phyloP scores from a whole-genome alignment of 2,113 vertebrate genomes.

The Hystrix cristata region DNA sequence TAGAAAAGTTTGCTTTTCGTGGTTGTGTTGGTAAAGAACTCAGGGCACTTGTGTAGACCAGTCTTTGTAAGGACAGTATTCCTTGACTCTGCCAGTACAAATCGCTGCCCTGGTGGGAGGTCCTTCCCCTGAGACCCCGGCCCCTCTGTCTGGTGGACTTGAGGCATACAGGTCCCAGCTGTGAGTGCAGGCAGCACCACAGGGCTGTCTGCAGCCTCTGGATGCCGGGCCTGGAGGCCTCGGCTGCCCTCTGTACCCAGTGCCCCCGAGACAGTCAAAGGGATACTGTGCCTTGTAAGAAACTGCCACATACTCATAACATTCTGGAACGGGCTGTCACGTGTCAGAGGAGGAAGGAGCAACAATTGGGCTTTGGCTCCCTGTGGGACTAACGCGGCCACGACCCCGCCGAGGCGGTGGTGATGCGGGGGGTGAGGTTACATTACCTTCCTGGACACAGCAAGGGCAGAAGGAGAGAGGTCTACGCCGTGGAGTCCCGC shows the following conservation, averaged over 20 bases:
- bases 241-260: conserved; percentile 43
- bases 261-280: conserved; percentile 81
- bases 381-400: conserved; percentile 82
- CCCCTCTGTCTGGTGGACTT: conserved; percentile 16
- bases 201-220: not conserved
- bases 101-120: conserved; percentile 26
- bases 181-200: rapidly evolving
- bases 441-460: conserved; percentile 99
- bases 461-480: conserved; percentile 99
- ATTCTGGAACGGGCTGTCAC: conserved; percentile 73
- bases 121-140: conserved; percentile 53
- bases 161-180: conserved; percentile 44
- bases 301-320: conserved; percentile 81
- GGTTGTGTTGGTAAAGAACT: conserved; percentile 38
- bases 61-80: conserved; percentile 88
- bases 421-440: conserved; percentile 87
- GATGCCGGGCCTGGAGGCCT: not conserved
- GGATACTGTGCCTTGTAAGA: conserved; percentile 87
- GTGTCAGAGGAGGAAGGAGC: conserved; percentile 74
- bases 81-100: conserved; percentile 80
- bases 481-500: conserved; percentile 97
- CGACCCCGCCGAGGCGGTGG: conserved; percentile 86
- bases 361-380: conserved; percentile 58
- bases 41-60: conserved; percentile 72
- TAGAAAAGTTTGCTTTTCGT: conserved; percentile 72